These are phyloP conservation scores for Fistularia commersonii DNA, from an alignment of 2,797 vertebrate genomes.

Conservation along the genomic window DNA sequence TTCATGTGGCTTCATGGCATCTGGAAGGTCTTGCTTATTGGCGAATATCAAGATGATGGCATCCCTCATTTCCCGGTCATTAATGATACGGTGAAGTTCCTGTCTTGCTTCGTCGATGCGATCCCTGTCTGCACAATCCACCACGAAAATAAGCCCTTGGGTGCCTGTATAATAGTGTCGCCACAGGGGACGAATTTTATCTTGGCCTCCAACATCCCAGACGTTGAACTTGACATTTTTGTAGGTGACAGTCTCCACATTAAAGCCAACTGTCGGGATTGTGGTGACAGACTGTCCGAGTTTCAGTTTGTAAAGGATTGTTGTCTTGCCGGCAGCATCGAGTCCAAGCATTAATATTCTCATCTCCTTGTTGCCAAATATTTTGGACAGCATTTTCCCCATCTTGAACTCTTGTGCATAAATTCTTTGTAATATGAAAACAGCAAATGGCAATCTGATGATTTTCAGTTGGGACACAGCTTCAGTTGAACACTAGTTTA, in stretches of 20 bases:
- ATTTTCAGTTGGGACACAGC: constrained; percentile 19
- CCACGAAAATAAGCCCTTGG: constrained; percentile 97
- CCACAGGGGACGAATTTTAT: constrained; percentile 98
- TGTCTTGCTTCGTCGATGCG: constrained; percentile 97
- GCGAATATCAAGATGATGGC: constrained; percentile 99
- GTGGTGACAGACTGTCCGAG: constrained; percentile 99
- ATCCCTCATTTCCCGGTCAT: constrained; percentile 98
- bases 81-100: constrained; percentile 99
- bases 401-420: constrained; percentile 83
- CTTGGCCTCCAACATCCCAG: constrained; percentile 98
- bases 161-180: constrained; percentile 99
- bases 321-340: constrained; percentile 97
- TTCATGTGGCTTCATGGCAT: constrained; percentile 99
- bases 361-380: constrained; percentile 99
- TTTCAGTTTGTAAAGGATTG: constrained; percentile 99
- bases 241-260: constrained; percentile 98
- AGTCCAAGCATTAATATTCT: constrained; percentile 99
- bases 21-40: constrained; percentile 99
- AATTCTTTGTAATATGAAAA: constrained; percentile 50
- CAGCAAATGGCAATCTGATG: constrained; percentile 6
- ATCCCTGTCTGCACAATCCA: constrained; percentile 98
- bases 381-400: constrained; percentile 99
- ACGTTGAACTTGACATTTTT: constrained; percentile 99
- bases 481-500: constrained; percentile 26
- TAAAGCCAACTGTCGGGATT: constrained; percentile 98